A percentile compares a stretch with the other conserved stretches of the same genome.
These are phyloP conservation scores for Listronotus bonariensis DNA, from an alignment of 1,140 invertebrate species.

Conservation along the genomic window DNA sequence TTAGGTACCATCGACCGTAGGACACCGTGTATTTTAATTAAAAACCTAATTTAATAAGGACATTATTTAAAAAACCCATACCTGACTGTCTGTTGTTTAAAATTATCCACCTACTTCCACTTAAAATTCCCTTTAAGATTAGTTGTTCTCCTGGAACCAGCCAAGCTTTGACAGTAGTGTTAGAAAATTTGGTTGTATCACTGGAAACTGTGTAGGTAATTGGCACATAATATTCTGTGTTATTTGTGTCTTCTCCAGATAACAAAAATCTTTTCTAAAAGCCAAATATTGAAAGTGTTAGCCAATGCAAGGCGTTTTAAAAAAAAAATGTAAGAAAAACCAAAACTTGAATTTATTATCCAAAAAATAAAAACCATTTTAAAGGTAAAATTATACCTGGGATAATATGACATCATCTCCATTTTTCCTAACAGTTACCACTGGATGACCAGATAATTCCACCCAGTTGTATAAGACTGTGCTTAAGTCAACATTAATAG, in stretches of 20 bases:
- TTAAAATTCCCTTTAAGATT: conserved; percentile 21
- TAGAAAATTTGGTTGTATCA: conserved; percentile 57
- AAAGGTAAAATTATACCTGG: conserved; percentile 64
- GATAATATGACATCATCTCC: conserved; percentile 29
- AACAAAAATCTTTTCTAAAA: conserved; percentile 42
- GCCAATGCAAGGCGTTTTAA: no score
- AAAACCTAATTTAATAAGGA: no score
- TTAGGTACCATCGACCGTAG: no score
- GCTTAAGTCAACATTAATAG: conserved; percentile 27
- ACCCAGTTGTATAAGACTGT: conserved; percentile 63
- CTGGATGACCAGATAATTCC: conserved; percentile 68
- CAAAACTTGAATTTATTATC: no score
- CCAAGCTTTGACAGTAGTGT: conserved; percentile 60
- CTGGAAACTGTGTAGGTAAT: conserved; percentile 35
- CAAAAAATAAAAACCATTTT: neutral
- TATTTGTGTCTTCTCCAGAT: neutral
- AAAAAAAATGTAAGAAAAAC: no score
- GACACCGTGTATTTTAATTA: no score
- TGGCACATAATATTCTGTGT: conserved; percentile 30
- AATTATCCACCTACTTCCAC: conserved; percentile 67
- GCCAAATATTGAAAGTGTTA: no score
- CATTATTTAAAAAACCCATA: conserved; percentile 50
- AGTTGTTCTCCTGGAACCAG: conserved; percentile 39
- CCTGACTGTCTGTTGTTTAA: conserved; percentile 71
- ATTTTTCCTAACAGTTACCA: conserved; percentile 51